Percentiles rank a stretch among this genome's conserved stretches.
These are phyloP conservation scores for Notothenia rossii DNA, from an alignment of 2,113 vertebrate species.

Conservation along the genomic window DNA sequence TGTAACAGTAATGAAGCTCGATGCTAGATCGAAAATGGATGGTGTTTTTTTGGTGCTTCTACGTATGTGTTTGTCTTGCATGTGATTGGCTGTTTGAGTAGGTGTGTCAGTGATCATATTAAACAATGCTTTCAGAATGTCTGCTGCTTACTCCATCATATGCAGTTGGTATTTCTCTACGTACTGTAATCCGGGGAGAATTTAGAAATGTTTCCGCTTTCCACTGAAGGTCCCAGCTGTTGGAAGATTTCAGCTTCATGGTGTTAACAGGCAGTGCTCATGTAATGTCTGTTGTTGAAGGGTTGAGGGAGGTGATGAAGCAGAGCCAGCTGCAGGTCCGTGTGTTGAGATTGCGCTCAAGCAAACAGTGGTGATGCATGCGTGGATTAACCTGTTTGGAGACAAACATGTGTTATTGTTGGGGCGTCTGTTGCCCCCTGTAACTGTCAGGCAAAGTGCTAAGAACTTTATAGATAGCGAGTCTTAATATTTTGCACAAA, in stretches of 20 bases:
- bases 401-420: background rate
- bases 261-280: conserved; percentile 30
- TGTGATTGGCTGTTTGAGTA: conserved; percentile 7
- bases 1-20: conserved; percentile 67
- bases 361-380: conserved; percentile 14
- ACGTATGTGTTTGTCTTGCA: background rate
- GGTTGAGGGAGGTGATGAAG: conserved; percentile 34
- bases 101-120: background rate
- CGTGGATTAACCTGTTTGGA: conserved; percentile 8
- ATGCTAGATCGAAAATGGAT: conserved; percentile 46
- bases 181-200: background rate
- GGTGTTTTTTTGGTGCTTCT: conserved; percentile 14
- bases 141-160: background rate
- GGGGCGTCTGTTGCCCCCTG: background rate
- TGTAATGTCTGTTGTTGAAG: conserved; percentile 26
- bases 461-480: background rate
- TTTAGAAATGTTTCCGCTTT: conserved; percentile 18
- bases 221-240: conserved; percentile 44
- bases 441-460: background rate
- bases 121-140: conserved; percentile 6
- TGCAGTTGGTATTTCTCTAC: conserved; percentile 6
- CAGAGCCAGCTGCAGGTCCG: conserved; percentile 49
- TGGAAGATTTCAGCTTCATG: conserved; percentile 35
- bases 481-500: background rate
- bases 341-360: conserved; percentile 19